Conservation (phyloP, 2,113 vertebrate genomes). For the Acrocephalus arundinaceus region DNA sequence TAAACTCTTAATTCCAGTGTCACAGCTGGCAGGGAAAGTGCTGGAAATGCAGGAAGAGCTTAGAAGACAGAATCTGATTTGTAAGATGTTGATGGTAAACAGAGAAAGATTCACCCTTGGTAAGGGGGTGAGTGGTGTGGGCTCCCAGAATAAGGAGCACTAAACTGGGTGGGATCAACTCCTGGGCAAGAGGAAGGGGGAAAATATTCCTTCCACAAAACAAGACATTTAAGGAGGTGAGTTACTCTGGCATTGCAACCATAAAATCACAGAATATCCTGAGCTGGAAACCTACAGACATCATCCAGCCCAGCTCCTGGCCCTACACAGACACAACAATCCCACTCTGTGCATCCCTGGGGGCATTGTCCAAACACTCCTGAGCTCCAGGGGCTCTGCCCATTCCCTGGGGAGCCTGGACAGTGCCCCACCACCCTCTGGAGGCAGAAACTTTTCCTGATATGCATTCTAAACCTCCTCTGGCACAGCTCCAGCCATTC, state of each 20-base stretch:
- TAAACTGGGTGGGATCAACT: not conserved
- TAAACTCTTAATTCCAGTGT: not conserved
- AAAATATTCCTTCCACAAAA: not conserved
- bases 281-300: not conserved
- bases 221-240: not conserved
- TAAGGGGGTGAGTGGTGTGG: not conserved
- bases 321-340: not conserved
- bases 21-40: not conserved
- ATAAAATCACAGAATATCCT: not conserved
- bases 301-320: not conserved
- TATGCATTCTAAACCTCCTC: not conserved
- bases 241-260: not conserved
- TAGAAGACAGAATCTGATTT: not conserved
- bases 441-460: not conserved
- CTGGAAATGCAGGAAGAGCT: not conserved
- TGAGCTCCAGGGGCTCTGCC: not conserved
- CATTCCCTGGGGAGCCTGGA: not conserved
- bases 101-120: not conserved
- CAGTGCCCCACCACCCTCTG: not conserved
- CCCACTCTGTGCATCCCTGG: not conserved
- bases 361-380: fast-evolving
- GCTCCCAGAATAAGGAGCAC: fast-evolving
- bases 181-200: not conserved
- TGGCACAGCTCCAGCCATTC: not conserved
- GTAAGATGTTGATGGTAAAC: not conserved